Evolutionary conservation across 2,888 invertebrate species (phyloP).

Genomic region (Hipparchia sbordonii): DNA sequence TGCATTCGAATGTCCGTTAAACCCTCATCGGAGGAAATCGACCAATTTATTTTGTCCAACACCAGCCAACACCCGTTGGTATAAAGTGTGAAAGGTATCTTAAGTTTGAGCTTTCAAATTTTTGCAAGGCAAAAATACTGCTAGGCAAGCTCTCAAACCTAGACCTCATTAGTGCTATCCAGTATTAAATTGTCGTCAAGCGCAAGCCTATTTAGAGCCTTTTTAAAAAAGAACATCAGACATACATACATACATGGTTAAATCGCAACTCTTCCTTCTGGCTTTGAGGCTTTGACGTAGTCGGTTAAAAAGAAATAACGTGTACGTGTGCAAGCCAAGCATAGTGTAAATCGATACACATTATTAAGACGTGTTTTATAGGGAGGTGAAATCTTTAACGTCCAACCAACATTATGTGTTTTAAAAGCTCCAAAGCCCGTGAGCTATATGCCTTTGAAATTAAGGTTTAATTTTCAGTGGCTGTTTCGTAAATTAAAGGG

Average conservation of each 20-base stretch:
- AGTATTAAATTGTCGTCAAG: too few species aligned
- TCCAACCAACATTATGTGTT: constrained; percentile 46
- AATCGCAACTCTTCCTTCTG: too few species aligned
- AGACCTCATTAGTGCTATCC: too few species aligned
- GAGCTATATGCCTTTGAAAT: neutral
- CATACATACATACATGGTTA: too few species aligned
- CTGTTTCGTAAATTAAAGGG: constrained; percentile 51
- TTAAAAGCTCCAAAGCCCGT: constrained; percentile 3
- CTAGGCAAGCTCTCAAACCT: too few species aligned
- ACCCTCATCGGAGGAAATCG: constrained; percentile 4
- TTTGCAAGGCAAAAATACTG: too few species aligned
- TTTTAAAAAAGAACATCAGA: too few species aligned
- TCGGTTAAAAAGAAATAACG: neutral
- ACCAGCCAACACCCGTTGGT: neutral
- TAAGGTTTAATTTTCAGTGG: constrained; percentile 5
- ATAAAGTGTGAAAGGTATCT: neutral
- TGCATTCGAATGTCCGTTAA: constrained; percentile 3
- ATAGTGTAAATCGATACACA: constrained; percentile 50
- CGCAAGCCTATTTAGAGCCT: too few species aligned
- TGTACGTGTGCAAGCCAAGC: constrained; percentile 33
- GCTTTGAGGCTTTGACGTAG: too few species aligned
- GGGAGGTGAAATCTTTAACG: constrained; percentile 60
- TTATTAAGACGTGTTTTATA: constrained; percentile 68
- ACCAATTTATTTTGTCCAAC: constrained; percentile 6
- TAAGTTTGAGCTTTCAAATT: too few species aligned